phyloP scores from a whole-genome alignment of 2,888 invertebrate genomes.

The Pyrrhia umbra region DNA sequence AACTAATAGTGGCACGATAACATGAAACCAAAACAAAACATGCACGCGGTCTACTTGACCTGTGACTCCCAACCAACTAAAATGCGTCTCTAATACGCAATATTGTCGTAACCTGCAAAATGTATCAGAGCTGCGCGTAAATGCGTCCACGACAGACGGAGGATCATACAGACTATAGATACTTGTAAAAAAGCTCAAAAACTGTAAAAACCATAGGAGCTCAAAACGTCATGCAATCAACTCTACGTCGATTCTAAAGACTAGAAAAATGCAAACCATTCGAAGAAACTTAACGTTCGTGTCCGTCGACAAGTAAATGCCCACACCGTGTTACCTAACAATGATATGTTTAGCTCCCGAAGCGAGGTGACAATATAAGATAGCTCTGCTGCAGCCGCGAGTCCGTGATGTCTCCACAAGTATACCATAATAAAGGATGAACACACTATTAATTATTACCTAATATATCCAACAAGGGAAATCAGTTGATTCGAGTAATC shows the following conservation, averaged over 20 bases:
- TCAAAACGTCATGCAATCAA: conserved; percentile 73
- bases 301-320: conserved; percentile 71
- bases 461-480: conserved; percentile 77
- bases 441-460: conserved; percentile 79
- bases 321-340: conserved; percentile 68
- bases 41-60: conserved; percentile 60
- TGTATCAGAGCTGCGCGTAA: conserved; percentile 70
- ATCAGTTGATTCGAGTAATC: conserved; percentile 66
- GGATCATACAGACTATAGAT: conserved; percentile 60
- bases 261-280: conserved; percentile 89
- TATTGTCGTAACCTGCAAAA: conserved; percentile 64
- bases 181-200: conserved; percentile 69
- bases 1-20: conserved; percentile 60
- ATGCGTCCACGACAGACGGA: conserved; percentile 71
- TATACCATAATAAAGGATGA: conserved; percentile 71
- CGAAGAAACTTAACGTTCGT: conserved; percentile 74
- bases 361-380: conserved; percentile 67
- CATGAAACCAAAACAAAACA: conserved; percentile 61
- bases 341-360: conserved; percentile 84
- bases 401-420: conserved; percentile 65
- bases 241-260: conserved; percentile 81
- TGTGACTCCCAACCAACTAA: conserved; percentile 65
- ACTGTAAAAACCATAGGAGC: conserved; percentile 71
- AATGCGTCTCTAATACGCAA: conserved; percentile 61
- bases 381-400: conserved; percentile 63